Evolutionary conservation across 2,113 vertebrate species (phyloP), one percentile per base, ranked within the genome.

Genomic region (Xiphias gladius): DNA sequence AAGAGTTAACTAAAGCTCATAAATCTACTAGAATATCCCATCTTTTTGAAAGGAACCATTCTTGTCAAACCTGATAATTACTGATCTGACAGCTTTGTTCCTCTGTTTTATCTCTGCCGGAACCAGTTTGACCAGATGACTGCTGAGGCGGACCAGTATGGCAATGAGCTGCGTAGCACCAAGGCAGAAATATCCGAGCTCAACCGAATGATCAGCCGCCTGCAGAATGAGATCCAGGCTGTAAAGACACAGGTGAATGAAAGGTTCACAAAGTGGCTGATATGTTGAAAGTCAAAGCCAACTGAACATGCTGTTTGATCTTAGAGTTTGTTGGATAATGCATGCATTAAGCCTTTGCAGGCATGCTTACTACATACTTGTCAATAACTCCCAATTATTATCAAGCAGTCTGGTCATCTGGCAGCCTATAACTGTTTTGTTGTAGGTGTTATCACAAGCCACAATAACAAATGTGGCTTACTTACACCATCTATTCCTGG

Each of bases 51-150:
- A 24, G 24, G 14, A 65, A 35, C 3, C 4, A n/a, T 19, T 19
- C 16, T 22, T 20, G 28, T 71, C 20, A 70, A 72, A 74, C n/a
- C 1, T 78, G 37, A 65, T 72, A 37, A 58, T 69, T n/a, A 46
- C 35, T 65, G 2, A 52, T 63, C n/a, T 48, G 9, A 22, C 1
- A 2, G 41, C 2, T 73, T 65, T 66, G 30, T 17, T 73, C 20
- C 11, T 24, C 13, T 83, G 72, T 73, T 71, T 68, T 10, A n/a
- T 84, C 22, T 67, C 68, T 80, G 43, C 48, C 4, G 17, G 8
- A 35, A 78, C 77, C 87, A 96, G 95, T 88, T 92, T 86, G 79
- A 95, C 48, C 73, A 92, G 86, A 86, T 90, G 13, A 22, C 76
- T 5, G 35, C 71, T 6, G 70, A 94, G 59, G 91, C 86, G 4